Evolutionary conservation across 1,140 invertebrate species (phyloP), one percentile per base, ranked within the genome.

Genomic region (Drosophila mojavensis): DNA sequence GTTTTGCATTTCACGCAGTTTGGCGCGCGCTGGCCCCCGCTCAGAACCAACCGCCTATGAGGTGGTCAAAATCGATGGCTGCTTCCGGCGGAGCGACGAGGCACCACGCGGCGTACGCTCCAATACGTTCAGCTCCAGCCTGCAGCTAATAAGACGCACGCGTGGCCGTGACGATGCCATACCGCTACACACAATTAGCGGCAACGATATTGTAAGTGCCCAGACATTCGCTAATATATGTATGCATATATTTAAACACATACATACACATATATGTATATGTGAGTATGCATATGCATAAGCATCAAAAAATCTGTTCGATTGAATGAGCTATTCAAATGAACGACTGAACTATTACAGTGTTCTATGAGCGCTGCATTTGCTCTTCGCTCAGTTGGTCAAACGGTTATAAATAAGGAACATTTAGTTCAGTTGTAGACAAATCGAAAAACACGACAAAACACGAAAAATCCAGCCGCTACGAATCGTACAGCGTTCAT

Each of bases 41-140:
- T 94, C 94, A 1, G 95, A 96, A 71, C 93, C 94, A 5, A 93
- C 93, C 0, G 93, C 95, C 47, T 97, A 96, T 84, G 94, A 96
- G 70, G 91, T 94, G 5, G 95, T 96, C 15, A 94, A 94, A 70
- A 91, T 94, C 15, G 92, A 94, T 74, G 94, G 94, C 1, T 93
- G 92, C 2, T 92, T 94, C 36, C 84, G 94, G 7, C 93, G 93
- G 66, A 92, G 94, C 4, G 94, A 94, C 78, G 86, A 86, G 6
- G 94, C 94, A 1, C 92, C 91, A 3, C 86, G 88, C 1, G 86
- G 91, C 20, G 79, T 85, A 0, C 89, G 82, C 50, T 75, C 81
- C 15, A 92, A 79, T 39, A 89, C 82, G 75, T 90, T 85, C 76
- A 92, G 63, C 79, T 93, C 94, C 79, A 93, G 93, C 24, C 86